These are phyloP conservation scores for Eciton burchellii DNA, from an alignment of 1,140 invertebrate genomes.

Conservation along the genomic window DNA sequence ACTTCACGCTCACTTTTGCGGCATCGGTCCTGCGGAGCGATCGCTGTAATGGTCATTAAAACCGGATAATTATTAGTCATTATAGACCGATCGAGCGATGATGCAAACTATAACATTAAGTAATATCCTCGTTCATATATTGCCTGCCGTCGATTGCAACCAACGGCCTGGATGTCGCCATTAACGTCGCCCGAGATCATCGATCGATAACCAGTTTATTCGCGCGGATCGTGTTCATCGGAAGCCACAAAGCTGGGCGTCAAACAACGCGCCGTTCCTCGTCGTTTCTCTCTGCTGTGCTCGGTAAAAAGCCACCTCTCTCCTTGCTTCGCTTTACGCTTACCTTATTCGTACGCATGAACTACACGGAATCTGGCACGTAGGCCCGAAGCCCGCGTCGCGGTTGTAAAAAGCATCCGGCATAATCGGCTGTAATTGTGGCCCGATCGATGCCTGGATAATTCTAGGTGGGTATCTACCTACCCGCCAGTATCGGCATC, in stretches of 20 bases:
- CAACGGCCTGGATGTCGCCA: slow-evolving; percentile 8
- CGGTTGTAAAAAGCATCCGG: slow-evolving; percentile 62
- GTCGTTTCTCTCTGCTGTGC: neutral
- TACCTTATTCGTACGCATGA: slow-evolving; percentile 61
- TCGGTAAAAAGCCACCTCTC: neutral
- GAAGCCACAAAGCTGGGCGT: slow-evolving; percentile 28
- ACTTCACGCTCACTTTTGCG: neutral
- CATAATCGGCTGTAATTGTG: slow-evolving; percentile 71
- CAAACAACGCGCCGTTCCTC: slow-evolving; percentile 1
- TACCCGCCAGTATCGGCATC: slow-evolving; percentile 44
- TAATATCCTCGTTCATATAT: slow-evolving; percentile 52
- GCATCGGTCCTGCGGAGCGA: neutral
- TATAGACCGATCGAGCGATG: slow-evolving; percentile 14
- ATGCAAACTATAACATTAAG: slow-evolving; percentile 43
- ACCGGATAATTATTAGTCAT: slow-evolving; percentile 44
- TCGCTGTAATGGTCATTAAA: slow-evolving; percentile 30
- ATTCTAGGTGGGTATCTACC: slow-evolving; percentile 65
- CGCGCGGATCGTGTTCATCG: slow-evolving; percentile 18
- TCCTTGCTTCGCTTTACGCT: neutral
- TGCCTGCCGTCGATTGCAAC: slow-evolving; percentile 30
- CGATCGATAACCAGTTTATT: slow-evolving; percentile 48
- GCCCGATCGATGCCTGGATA: slow-evolving; percentile 51
- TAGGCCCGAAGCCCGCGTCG: slow-evolving; percentile 50
- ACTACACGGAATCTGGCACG: slow-evolving; percentile 28
- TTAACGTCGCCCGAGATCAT: slow-evolving; percentile 36